Evolutionary conservation across 2,113 vertebrate species (phyloP).

Genomic region (Arvicanthis niloticus): DNA sequence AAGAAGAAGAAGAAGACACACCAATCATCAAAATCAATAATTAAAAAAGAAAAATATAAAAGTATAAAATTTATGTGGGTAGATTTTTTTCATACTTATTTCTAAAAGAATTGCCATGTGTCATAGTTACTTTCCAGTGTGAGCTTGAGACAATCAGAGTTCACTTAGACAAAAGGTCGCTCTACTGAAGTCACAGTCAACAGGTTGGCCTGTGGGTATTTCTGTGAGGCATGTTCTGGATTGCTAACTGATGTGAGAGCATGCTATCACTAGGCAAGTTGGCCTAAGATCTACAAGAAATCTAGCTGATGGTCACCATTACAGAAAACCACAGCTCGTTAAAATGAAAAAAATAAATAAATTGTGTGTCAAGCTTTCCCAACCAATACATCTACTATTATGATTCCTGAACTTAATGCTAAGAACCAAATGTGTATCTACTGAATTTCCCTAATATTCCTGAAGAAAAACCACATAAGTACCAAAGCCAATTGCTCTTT

Average conservation of each 20-base stretch:
- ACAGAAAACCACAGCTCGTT: not conserved
- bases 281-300: not conserved
- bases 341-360: not conserved
- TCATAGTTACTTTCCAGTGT: not conserved
- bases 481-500: not conserved
- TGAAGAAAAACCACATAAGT: not conserved
- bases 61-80: not conserved
- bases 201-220: not conserved
- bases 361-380: not conserved
- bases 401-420: not conserved
- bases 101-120: slow-evolving; percentile 1
- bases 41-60: not conserved
- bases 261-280: not conserved
- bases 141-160: not conserved
- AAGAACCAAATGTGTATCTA: not conserved
- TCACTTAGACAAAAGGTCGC: not conserved
- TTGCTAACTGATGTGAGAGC: not conserved
- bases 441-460: not conserved
- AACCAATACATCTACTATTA: not conserved
- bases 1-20: not conserved
- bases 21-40: not conserved
- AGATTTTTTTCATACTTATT: not conserved
- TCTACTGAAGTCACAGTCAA: not conserved
- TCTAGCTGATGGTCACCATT: not conserved
- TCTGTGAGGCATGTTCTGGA: not conserved